Base-by-base conservation (phyloP, 2,888 invertebrate genomes). In the Ceraclea dissimilis region DNA sequence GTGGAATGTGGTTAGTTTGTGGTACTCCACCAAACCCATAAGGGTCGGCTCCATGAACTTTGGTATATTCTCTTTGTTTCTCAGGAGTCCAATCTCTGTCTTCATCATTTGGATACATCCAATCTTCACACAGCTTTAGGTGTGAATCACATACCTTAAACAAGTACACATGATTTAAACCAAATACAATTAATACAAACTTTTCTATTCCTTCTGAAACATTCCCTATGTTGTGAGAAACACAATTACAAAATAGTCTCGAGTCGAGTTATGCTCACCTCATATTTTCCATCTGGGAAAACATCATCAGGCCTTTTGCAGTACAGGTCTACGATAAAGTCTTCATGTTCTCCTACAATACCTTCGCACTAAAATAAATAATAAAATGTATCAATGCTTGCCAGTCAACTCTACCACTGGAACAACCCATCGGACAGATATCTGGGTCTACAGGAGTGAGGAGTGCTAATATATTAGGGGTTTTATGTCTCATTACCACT, bases 321-420 rank as follows among this genome's bases (percentile, higher is more conserved):
- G 64, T 84, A 82, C 52, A 82, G 67, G 21, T 79, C 74, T 1
- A 85, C 79, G 51, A 87, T 82, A 53, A 76, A 75, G 18, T 88
- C 88, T 65, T 88, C 88, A 62, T 79, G 79, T 60, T 86, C 86
- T 64, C 85, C 85, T 20, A 88, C 79, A 69, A 88, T 81, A 20
- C 80, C 79, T 66, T 86, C 83, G 64, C 88, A 88, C 87, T 88
- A 71, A 50, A 57, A 54, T 18, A 49, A 26, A 49, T 6, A n/a
- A n/a, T n/a, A 48, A 13, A 48, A 11, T 19, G 39, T 5, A 34
- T 39, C 51, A 50, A n/a, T n/a, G n/a, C n/a, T n/a, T n/a, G n/a
- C n/a, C n/a, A n/a, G n/a, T n/a, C n/a, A n/a, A n/a, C n/a, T n/a
- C n/a, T n/a, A n/a, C n/a, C n/a, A n/a, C n/a, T n/a, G n/a, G n/a